Evolutionary conservation across 2,113 vertebrate species (phyloP).

Genomic region (Daubentonia madagascariensis): DNA sequence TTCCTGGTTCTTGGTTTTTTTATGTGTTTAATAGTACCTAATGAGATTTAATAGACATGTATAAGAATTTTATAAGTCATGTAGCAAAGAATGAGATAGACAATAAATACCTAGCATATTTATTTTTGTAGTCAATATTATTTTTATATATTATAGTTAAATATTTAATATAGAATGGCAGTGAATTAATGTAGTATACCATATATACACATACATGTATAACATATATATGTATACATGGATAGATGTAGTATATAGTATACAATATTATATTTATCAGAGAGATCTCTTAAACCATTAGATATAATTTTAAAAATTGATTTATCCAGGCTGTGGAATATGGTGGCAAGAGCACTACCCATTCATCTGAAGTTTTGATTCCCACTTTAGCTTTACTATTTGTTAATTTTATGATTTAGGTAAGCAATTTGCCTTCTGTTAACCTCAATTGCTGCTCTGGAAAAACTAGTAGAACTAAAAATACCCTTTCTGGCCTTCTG

Average conservation of each 20-base stretch:
- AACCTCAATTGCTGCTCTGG: background rate
- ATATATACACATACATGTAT: background rate
- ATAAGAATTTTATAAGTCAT: background rate
- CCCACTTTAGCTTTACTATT: background rate
- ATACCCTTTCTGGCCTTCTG: background rate
- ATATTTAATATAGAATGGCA: background rate
- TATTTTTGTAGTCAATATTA: background rate
- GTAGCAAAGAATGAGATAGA: background rate
- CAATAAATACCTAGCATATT: background rate
- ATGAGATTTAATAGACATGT: background rate
- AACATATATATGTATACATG: background rate
- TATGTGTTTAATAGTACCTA: background rate
- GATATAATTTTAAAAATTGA: background rate
- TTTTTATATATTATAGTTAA: background rate
- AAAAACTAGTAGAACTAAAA: background rate
- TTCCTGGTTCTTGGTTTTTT: background rate
- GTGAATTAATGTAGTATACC: background rate
- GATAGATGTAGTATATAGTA: background rate
- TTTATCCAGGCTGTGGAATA: background rate
- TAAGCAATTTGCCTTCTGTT: background rate
- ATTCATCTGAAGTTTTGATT: background rate
- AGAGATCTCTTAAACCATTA: background rate
- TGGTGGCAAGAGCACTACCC: background rate
- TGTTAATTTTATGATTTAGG: background rate
- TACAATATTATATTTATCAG: background rate